phyloP scores from a whole-genome alignment of 2,888 invertebrate genomes.

The Noctua comes region DNA sequence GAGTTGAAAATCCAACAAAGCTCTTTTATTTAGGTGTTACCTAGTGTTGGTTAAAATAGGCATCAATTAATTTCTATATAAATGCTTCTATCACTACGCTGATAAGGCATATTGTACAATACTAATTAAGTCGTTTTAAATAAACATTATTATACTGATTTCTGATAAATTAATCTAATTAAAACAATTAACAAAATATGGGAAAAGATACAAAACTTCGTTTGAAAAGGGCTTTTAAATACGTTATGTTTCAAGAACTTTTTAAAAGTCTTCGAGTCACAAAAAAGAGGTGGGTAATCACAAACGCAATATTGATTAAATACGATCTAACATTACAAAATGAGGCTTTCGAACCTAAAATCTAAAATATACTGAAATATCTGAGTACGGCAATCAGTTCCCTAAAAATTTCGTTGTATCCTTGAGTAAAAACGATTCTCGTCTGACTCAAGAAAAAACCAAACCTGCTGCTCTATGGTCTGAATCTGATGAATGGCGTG shows the following conservation, averaged over 20 bases:
- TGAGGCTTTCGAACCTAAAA: not conserved
- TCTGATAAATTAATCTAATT: not conserved
- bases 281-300: not conserved
- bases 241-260: not conserved
- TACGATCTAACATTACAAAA: conserved; percentile 12
- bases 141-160: conserved; percentile 17
- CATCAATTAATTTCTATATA: conserved; percentile 46
- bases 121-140: conserved; percentile 35
- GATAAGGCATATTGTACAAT: conserved; percentile 66
- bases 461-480: not conserved
- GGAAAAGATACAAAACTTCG: not conserved
- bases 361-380: not conserved
- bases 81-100: conserved; percentile 69
- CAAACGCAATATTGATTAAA: conserved; percentile 6
- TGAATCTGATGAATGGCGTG: not conserved
- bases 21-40: not conserved
- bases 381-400: not conserved
- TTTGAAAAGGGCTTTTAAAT: not conserved
- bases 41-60: not conserved
- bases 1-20: not conserved
- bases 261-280: conserved; percentile 13
- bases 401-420: conserved; percentile 1
- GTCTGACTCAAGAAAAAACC: not conserved
- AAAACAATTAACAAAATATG: not conserved
- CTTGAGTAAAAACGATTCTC: not conserved